Conservation (phyloP, 2,888 invertebrate genomes). For the Harpalus rubripes region DNA sequence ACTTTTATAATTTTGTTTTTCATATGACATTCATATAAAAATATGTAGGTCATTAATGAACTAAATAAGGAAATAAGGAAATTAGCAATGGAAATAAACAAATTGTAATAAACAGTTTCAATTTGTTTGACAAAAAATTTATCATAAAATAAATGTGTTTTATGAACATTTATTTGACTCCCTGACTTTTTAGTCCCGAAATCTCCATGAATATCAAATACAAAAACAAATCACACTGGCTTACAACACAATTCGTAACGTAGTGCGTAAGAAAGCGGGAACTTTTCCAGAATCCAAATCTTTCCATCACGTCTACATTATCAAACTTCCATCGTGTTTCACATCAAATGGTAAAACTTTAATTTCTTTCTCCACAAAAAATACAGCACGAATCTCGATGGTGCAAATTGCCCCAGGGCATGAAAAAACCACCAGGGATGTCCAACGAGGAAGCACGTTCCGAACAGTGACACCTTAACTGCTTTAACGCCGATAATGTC, state of each 20-base stretch:
- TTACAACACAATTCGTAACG: constrained; percentile 10
- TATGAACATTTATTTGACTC: constrained; percentile 14
- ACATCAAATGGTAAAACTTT: constrained; percentile 60
- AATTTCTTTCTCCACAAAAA: constrained; percentile 52
- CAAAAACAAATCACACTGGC: constrained; percentile 41
- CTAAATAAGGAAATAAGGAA: too few species aligned
- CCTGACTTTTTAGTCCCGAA: constrained; percentile 17
- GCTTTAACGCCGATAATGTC: constrained; percentile 56
- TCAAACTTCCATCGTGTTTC: constrained; percentile 60
- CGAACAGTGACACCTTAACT: constrained; percentile 34
- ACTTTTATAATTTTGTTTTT: too few species aligned
- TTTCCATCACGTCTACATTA: constrained; percentile 53
- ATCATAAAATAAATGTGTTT: constrained; percentile 4
- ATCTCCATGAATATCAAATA: constrained; percentile 49
- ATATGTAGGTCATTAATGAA: too few species aligned
- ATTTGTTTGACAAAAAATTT: neutral
- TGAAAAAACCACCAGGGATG: constrained; percentile 13
- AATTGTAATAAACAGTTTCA: too few species aligned
- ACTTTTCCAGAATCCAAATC: constrained; percentile 36
- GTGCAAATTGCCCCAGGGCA: constrained; percentile 59
- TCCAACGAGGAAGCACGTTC: constrained; percentile 42
- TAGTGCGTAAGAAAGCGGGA: constrained; percentile 27
- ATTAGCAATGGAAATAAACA: too few species aligned
- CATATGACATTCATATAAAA: too few species aligned
- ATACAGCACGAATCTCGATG: constrained; percentile 48